Base-by-base conservation (phyloP, 2,113 vertebrate species). In the Phaethon lepturus region DNA sequence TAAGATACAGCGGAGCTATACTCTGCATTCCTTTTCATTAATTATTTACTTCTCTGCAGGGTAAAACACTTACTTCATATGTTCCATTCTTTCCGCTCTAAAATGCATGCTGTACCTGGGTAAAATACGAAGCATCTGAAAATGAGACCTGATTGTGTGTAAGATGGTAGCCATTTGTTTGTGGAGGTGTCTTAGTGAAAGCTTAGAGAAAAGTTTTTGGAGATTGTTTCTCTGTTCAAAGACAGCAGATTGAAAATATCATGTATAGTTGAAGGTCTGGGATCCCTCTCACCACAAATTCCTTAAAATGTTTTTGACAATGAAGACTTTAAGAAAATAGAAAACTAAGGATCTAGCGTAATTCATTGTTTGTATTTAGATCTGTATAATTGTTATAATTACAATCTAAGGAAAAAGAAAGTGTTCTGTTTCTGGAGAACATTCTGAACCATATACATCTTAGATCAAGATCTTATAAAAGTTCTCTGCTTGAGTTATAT, bases 1-100 rank as follows among this genome's bases (percentile, higher is more conserved):
- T 96, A 93, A 96, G 86, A 78, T 75, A 93, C 11, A 67, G 67
- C 71, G 16, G 31, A 95, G 8, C 33, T 87, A 82, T 75, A 63
- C 42, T 82, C 86, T 94, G 58, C 52, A 42, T 92, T 95, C 49
- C 15, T 91, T 97, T 92, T 71, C 76, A 97, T 98, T 97, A 97
- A 96, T 96, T 98, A 96, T 97, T 98, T 80, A 97, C 42, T 45
- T 66, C 28, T 97, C 49, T 97, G 20, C 17, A 52, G 52, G 26
- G 23, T 82, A 78, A 82, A 86, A 33, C 20, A n/a, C 19, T 78
- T 76, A 71, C 29, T 69, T 75, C 40, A 64, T 5, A 25, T 26
- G 4, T 66, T 90, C 45, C 2, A 4, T 79, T 86, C 62, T 88
- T 79, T 75, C 11, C 22, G 5, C 6, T 64, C 12, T 44, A 69